Base-by-base conservation (phyloP, 2,113 vertebrate genomes). In the Bubo bubo region DNA sequence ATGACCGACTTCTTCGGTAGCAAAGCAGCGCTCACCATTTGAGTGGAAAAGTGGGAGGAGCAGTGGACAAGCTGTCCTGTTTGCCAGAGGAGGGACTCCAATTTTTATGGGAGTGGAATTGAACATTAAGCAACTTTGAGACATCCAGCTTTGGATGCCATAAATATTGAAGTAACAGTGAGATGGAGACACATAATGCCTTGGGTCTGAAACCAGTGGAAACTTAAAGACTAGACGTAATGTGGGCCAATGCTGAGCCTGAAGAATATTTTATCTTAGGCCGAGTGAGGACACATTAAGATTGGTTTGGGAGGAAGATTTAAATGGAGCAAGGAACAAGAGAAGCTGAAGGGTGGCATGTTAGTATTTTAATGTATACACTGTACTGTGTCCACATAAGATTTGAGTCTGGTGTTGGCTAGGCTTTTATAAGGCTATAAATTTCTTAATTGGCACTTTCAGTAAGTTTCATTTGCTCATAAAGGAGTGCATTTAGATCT, bases 161-260 rank as follows among this genome's bases (percentile, higher is more conserved):
- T 95, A 95, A 97, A 96, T 93, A 95, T 37, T 94, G 94, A 95
- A 97, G 94, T 97, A 97, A 97, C 88, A 96, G 94, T 87, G 95
- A 96, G 93, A 97, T 96, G 92, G 93, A 96, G 97, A 97, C 93
- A 95, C 93, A 95, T 96, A 93, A 97, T 96, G 95, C 91, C 95
- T 97, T 95, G 88, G 53, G 86, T 97, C 96, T 95, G 95, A 95
- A 95, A 95, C 68, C 60, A 96, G 93, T 97, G 97, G 97, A 97
- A 97, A 97, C 86, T 97, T 95, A 87, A 97, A 95, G 91, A 81
- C 96, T 58, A 95, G 95, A 94, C 91, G 0, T 64, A 94, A 75
- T 7, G 27, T 75, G 84, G 94, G 93, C 97, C 96, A 97, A 49
- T 64, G 91, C 86, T 91, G 86, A 96, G 94, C 79, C 76, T 97